Evolutionary conservation across 2,888 invertebrate species (phyloP).

Genomic region (Pemphredon lugubris): DNA sequence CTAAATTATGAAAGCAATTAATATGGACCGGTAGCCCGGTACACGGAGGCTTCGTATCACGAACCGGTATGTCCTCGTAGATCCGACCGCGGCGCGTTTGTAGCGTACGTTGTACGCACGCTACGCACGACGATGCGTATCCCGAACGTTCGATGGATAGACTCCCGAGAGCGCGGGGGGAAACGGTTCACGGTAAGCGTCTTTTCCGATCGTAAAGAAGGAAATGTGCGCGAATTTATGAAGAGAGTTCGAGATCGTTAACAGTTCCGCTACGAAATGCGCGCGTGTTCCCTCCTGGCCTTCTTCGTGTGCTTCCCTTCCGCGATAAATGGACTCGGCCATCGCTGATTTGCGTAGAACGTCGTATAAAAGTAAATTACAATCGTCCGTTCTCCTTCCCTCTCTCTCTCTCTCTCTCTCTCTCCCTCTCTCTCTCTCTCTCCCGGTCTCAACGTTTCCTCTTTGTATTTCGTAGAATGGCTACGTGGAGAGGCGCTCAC

Average conservation of each 20-base stretch:
- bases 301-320: background rate
- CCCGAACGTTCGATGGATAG: constrained; percentile 47
- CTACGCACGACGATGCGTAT: constrained; percentile 2
- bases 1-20: constrained; percentile 72
- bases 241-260: constrained; percentile 31
- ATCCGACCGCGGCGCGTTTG: constrained; percentile 27
- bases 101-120: constrained; percentile 27
- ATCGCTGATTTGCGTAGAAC: background rate
- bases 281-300: background rate
- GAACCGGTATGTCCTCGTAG: constrained; percentile 44
- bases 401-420: too few species aligned
- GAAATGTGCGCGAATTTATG: constrained; percentile 46
- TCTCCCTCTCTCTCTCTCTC: too few species aligned
- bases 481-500: too few species aligned
- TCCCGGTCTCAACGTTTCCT: too few species aligned
- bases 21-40: constrained; percentile 67
- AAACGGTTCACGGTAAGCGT: constrained; percentile 13
- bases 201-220: constrained; percentile 39
- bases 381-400: too few species aligned
- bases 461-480: too few species aligned
- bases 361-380: background rate
- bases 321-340: constrained; percentile 23
- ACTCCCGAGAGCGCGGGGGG: constrained; percentile 8
- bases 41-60: constrained; percentile 38
- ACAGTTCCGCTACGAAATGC: constrained; percentile 17